Evolutionary conservation across 2,797 vertebrate species (phyloP), one percentile per base, ranked within the genome.

Genomic region (Borostomias antarcticus): DNA sequence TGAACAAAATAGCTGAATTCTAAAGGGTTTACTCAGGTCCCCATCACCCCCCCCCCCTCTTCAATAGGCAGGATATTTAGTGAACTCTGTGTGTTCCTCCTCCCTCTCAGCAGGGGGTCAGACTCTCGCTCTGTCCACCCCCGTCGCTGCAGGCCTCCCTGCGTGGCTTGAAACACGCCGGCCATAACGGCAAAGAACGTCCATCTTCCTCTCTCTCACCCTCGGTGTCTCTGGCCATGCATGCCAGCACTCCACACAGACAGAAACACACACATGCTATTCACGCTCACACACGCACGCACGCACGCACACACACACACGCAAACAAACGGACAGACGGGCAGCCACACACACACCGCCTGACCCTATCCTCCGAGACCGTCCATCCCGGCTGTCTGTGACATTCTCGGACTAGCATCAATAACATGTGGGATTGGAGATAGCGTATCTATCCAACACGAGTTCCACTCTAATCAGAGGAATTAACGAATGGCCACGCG

Each of bases 401-500:
- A 77, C 62, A 60, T 67, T 62, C 73, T 62, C 51, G 70, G 59
- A 78, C 60, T 76, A 68, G 58, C 60, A 71, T 78, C 54, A 63
- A 69, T 63, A 81, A 69, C 61, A 58, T 62, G 32, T 57, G 52
- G 70, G 72, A 75, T 73, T 74, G 66, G 52, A 19, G 17, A 60
- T 59, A 65, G 56, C 23, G 51, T 56, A 70, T 70, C 45, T 58
- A 78, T 72, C 65, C 67, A 57, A 71, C 69, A 64, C 62, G 13
- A 65, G 61, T 57, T 76, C 68, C 66, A 60, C 67, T 85, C 62
- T 75, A 71, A 81, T 85, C 74, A 84, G 48, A 59, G 50, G 60
- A 60, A 61, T 76, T 78, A 71, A 40, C 71, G 69, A 72, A 62
- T n/a, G 58, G 60, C 60, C 59, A 66, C 66, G 74, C 77, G 72